phyloP scores from a whole-genome alignment of 2,797 vertebrate species.

The Carapus acus region DNA sequence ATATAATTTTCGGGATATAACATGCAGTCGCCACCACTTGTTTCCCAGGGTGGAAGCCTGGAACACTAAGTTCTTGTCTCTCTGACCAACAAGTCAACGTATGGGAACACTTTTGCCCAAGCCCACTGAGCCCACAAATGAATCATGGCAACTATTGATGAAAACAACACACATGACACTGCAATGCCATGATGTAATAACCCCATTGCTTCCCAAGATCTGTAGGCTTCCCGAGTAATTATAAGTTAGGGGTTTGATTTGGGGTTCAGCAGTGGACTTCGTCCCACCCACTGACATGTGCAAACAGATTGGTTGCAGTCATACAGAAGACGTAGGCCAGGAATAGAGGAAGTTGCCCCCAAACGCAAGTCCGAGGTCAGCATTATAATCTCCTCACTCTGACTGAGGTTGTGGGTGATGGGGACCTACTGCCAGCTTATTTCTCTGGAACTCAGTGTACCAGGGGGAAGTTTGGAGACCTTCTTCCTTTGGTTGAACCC shows the following conservation, averaged over 20 bases:
- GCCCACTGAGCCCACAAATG: conserved; percentile 33
- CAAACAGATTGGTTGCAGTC: conserved; percentile 53
- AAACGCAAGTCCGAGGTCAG: conserved; percentile 22
- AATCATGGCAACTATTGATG: conserved; percentile 48
- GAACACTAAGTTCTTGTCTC: conserved; percentile 46
- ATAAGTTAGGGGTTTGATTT: conserved; percentile 62
- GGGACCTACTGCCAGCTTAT: conserved; percentile 13
- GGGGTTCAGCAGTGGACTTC: conserved; percentile 61
- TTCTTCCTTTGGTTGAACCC: conserved; percentile 5
- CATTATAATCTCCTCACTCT: conserved; percentile 20
- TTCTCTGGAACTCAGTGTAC: conserved; percentile 9
- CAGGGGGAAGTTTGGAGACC: conserved; percentile 7
- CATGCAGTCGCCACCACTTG: conserved; percentile 27
- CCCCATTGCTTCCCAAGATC: conserved; percentile 46
- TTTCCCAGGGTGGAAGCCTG: conserved; percentile 17
- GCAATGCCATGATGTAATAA: conserved; percentile 60
- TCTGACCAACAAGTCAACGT: conserved; percentile 33
- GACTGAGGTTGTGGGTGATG: conserved; percentile 23
- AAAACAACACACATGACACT: conserved; percentile 41
- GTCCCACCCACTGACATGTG: conserved; percentile 66
- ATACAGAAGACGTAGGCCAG: conserved; percentile 39
- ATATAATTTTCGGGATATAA: conserved; percentile 42
- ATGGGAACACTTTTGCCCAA: conserved; percentile 36
- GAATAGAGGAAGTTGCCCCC: conserved; percentile 27
- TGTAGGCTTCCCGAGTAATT: conserved; percentile 69